Conservation (phyloP, 2,113 vertebrate genomes). For the Meles meles region DNA sequence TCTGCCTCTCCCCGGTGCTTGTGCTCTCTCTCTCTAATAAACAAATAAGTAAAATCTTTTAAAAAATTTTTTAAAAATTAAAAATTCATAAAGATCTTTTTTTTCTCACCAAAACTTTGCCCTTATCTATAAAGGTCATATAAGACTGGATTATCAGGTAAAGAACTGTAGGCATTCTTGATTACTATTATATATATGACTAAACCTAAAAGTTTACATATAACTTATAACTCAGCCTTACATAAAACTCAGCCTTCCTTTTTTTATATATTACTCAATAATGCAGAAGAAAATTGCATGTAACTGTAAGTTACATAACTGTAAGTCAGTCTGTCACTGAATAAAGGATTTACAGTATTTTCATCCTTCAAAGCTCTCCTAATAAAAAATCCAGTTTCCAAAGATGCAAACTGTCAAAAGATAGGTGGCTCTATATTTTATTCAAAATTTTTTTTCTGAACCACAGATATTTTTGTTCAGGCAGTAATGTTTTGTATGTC, state of each 20-base stretch:
- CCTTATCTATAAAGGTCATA: neutral
- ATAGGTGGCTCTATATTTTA: neutral
- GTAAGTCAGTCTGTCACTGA: neutral
- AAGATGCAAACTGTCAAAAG: neutral
- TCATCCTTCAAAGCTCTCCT: neutral
- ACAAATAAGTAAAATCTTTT: too few relatives aligned
- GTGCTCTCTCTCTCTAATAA: too few relatives aligned
- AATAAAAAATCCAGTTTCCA: neutral
- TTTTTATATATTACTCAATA: neutral
- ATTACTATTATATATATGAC: neutral
- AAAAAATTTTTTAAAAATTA: too few relatives aligned
- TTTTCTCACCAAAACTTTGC: neutral
- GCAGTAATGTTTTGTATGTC: neutral
- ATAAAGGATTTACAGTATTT: slow-evolving; percentile 2
- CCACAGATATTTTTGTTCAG: neutral
- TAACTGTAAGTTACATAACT: neutral
- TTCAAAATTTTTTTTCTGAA: neutral
- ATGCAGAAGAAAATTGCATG: slow-evolving; percentile 15
- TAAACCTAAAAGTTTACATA: neutral
- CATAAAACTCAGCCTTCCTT: neutral
- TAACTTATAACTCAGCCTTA: neutral
- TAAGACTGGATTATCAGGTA: neutral
- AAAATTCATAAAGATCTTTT: neutral
- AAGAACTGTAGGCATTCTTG: neutral
- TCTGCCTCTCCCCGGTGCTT: too few relatives aligned